phyloP scores from a whole-genome alignment of 2,113 vertebrate genomes.

The Motacilla tschutschensis region DNA sequence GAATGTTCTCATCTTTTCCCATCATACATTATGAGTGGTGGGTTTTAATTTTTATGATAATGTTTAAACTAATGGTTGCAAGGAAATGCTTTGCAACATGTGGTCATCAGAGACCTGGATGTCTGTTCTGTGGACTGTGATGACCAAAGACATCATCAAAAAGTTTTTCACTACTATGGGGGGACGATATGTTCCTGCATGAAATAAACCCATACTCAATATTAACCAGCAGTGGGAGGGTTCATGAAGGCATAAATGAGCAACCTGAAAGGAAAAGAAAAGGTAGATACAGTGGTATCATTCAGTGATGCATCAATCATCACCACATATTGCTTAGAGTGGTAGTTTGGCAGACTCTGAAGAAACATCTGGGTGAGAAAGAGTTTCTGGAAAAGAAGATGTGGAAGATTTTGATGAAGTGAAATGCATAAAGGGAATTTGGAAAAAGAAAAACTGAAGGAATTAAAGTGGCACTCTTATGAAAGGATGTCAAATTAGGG shows the following conservation, averaged over 20 bases:
- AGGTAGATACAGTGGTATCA: background rate
- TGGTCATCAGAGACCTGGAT: background rate
- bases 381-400: background rate
- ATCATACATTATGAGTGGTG: background rate
- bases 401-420: background rate
- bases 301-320: background rate
- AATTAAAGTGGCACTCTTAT: background rate
- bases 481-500: background rate
- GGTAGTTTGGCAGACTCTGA: background rate
- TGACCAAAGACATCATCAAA: background rate
- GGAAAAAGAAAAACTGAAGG: background rate
- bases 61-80: background rate
- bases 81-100: background rate
- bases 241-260: background rate
- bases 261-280: background rate
- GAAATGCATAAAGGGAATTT: background rate
- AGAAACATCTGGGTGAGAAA: background rate
- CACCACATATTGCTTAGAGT: background rate
- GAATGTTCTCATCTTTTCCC: background rate
- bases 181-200: background rate
- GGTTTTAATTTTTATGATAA: background rate
- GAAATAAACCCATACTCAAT: background rate
- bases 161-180: background rate
- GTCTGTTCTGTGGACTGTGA: background rate
- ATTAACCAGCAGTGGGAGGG: background rate